Conservation (phyloP, 2,797 vertebrate genomes). For the Leptoclinus maculatus region DNA sequence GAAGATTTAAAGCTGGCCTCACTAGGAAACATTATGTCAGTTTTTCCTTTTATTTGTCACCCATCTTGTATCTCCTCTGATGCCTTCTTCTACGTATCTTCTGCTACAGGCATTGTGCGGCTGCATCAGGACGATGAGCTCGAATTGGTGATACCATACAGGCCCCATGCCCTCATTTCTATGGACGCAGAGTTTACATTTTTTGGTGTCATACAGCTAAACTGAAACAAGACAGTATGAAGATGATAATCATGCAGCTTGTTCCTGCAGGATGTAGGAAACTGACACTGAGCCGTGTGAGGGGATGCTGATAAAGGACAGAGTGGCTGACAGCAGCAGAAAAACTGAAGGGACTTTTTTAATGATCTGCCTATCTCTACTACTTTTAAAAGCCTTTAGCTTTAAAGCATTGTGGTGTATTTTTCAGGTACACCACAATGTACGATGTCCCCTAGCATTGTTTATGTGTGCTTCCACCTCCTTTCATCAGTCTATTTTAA, state of each 20-base stretch:
- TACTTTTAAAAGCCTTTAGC: constrained; percentile 4
- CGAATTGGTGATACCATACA: constrained; percentile 61
- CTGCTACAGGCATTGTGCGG: constrained; percentile 64
- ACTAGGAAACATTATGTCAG: background rate
- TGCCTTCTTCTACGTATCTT: background rate
- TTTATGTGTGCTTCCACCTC: constrained; percentile 40
- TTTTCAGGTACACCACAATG: constrained; percentile 16
- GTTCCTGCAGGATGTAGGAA: constrained; percentile 56
- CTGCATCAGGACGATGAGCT: constrained; percentile 66
- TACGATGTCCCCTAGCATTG: constrained; percentile 11
- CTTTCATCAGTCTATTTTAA: constrained; percentile 75
- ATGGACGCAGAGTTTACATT: constrained; percentile 69
- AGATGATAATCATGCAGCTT: constrained; percentile 25
- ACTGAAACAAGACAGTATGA: constrained; percentile 43
- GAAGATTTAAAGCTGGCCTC: background rate
- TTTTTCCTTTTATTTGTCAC: background rate
- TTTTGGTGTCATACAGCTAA: constrained; percentile 78
- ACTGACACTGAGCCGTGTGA: constrained; percentile 45
- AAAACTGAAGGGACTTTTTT: constrained; percentile 15
- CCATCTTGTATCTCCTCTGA: background rate
- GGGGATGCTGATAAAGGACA: constrained; percentile 61
- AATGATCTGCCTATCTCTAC: constrained; percentile 6
- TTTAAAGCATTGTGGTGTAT: background rate
- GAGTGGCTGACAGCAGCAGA: constrained; percentile 60
- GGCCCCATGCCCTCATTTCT: constrained; percentile 63